Percentiles rank a stretch among this genome's conserved stretches.
phyloP scores from a whole-genome alignment of 2,797 vertebrate genomes.

The Hapalemur alaotrensis region DNA sequence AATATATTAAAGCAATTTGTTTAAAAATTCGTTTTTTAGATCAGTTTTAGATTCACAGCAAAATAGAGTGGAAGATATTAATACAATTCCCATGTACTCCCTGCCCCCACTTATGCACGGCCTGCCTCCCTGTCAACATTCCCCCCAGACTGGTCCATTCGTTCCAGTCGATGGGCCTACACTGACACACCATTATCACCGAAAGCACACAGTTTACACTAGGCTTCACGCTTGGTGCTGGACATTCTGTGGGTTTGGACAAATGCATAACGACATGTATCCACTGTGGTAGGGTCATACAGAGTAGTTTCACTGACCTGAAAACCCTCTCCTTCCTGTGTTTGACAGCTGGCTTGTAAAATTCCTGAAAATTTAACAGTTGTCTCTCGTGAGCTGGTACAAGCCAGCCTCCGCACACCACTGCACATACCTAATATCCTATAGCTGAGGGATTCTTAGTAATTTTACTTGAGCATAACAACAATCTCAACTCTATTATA shows the following conservation, averaged over 20 bases:
- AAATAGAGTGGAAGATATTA: background rate
- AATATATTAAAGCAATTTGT: background rate
- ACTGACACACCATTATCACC: background rate
- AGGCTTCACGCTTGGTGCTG: background rate
- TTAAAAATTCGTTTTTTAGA: background rate
- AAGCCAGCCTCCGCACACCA: background rate
- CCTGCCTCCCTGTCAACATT: fast-evolving
- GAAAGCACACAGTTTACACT: background rate
- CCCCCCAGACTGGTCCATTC: background rate
- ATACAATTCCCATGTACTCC: background rate
- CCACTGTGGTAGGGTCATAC: background rate
- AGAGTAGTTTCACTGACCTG: background rate
- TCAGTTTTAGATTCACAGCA: background rate
- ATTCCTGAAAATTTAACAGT: background rate
- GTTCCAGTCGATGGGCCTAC: too few species aligned
- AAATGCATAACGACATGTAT: background rate
- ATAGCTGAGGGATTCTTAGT: background rate
- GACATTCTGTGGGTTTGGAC: background rate
- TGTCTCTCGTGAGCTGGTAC: background rate
- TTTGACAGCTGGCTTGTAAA: background rate
- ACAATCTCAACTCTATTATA: background rate
- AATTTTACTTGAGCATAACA: background rate
- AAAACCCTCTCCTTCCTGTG: background rate
- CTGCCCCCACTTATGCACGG: too few species aligned
- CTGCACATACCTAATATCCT: too few species aligned